Conservation (phyloP, 1,140 invertebrate species). For the Drosophila athabasca region DNA sequence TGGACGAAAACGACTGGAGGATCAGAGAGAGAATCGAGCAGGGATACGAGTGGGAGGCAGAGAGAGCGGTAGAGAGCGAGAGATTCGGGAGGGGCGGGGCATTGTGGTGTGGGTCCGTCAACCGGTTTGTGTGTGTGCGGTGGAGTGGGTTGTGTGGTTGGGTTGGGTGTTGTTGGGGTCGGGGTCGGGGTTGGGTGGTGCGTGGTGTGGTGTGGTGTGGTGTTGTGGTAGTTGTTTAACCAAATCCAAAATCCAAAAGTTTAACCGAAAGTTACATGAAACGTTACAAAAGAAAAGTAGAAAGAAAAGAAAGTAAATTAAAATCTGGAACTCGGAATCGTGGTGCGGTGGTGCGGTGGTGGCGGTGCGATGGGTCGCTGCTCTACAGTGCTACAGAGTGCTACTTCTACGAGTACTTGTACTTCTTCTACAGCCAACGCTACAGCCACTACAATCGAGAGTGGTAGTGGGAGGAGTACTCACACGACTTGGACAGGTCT, state of each 20-base stretch:
- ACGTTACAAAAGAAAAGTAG: constrained; percentile 73
- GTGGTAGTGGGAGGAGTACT: constrained; percentile 33
- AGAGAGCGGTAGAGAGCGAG: not conserved
- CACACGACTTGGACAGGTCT: constrained; percentile 81
- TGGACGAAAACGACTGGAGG: constrained; percentile 83
- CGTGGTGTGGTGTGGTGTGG: constrained; percentile 25
- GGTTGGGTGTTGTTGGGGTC: constrained; percentile 37
- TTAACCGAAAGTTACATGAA: constrained; percentile 68
- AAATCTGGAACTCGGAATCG: constrained; percentile 44
- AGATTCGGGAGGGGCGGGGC: constrained; percentile 14
- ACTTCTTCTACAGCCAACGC: too few species aligned
- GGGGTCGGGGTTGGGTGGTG: constrained; percentile 1
- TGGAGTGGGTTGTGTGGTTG: constrained; percentile 30
- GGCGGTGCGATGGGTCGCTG: constrained; percentile 5
- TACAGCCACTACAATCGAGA: not conserved
- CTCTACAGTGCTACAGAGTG: not conserved
- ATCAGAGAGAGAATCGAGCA: constrained; percentile 67
- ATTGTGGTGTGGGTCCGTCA: constrained; percentile 63
- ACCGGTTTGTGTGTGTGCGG: constrained; percentile 56
- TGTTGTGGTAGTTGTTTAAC: constrained; percentile 50
- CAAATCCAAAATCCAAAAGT: constrained; percentile 81
- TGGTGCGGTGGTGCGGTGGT: too few species aligned
- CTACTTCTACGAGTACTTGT: not conserved
- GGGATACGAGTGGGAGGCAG: constrained; percentile 7
- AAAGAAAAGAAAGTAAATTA: constrained; percentile 79